Evolutionary conservation across 2,797 vertebrate species (phyloP), one percentile per base, ranked within the genome.

Genomic region (Falco columbarius): DNA sequence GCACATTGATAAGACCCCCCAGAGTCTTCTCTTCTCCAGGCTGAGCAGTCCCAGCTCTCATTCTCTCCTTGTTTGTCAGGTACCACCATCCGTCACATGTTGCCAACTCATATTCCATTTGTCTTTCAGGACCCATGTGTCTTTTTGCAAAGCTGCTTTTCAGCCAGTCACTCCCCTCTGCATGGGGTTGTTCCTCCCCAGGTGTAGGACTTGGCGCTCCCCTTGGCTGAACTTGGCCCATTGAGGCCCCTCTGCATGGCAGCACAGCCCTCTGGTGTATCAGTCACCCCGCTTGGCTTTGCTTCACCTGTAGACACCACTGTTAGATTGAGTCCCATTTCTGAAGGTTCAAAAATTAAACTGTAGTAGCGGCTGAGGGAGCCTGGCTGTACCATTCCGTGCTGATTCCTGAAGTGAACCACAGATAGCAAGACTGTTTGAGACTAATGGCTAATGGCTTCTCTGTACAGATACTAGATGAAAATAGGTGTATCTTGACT

Each of bases 31-130:
- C 42, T 42, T 42, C 16, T 42, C 42, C 42, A 44, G 42, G 42
- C 17, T 44, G 42, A 44, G 42, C 42, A 44, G 42, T 44, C 42
- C 42, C 42, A 44, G 42, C 21, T 44, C 38, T 61, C 23, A 3
- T 46, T 21, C 40, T 51, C 24, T 84, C 42, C 27, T 40, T 19
- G 7, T 54, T 58, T 82, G 22, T 44, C 44, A 70, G 65, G 30
- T 49, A 23, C 34, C 77, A 17, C 32, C 26, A 1, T n/a, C 26
- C 38, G 29, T 90, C 2, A 0, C 32, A 2, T 6, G 0, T 12
- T 61, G 15, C 12, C 70, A 26, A 18, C 14, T 93, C 8, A 1
- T 32, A 1, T 36, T 74, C 70, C 23, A 3, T 9, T 63, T 67
- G 30, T 24, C 32, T 75, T 75, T 15, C 40, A 61, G 58, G 51